Percentiles rank a stretch among this genome's conserved stretches.
Evolutionary conservation across 2,113 vertebrate species (phyloP).

Genomic region (Clarias magur): DNA sequence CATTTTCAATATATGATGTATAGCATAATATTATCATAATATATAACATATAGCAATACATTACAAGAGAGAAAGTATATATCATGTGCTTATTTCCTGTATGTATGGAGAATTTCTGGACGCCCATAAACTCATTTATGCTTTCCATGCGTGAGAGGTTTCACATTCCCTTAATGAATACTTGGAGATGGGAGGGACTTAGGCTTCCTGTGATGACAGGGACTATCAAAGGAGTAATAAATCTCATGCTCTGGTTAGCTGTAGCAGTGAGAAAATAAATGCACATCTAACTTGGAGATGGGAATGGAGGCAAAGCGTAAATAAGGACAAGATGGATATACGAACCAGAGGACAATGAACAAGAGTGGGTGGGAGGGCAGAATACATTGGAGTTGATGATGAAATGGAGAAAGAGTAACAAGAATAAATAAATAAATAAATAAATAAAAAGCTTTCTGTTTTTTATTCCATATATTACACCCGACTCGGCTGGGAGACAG

Average conservation of each 20-base stretch:
- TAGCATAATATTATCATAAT: too few relatives aligned
- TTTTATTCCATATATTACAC: slow-evolving; percentile 16
- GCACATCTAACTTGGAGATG: background rate
- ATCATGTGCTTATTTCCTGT: background rate
- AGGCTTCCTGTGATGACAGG: background rate
- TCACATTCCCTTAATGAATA: slow-evolving; percentile 29
- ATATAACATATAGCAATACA: too few relatives aligned
- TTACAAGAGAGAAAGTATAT: too few relatives aligned
- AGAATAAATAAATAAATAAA: background rate
- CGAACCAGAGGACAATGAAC: background rate
- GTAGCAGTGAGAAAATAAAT: background rate
- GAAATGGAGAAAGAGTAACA: background rate
- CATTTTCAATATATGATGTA: too few relatives aligned
- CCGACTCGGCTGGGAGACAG: slow-evolving; percentile 21
- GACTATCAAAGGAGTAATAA: slow-evolving; percentile 4
- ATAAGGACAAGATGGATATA: slow-evolving; percentile 9
- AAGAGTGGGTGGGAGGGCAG: slow-evolving; percentile 16
- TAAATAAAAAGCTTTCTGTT: background rate
- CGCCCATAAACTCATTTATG: background rate
- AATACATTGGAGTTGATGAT: background rate
- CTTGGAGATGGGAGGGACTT: background rate
- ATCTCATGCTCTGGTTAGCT: slow-evolving; percentile 9
- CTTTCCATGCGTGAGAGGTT: slow-evolving; percentile 1
- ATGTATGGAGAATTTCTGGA: background rate
- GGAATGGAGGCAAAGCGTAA: background rate